Base-by-base conservation (phyloP, 2,797 vertebrate species). In the Hephaestus fuliginosus region DNA sequence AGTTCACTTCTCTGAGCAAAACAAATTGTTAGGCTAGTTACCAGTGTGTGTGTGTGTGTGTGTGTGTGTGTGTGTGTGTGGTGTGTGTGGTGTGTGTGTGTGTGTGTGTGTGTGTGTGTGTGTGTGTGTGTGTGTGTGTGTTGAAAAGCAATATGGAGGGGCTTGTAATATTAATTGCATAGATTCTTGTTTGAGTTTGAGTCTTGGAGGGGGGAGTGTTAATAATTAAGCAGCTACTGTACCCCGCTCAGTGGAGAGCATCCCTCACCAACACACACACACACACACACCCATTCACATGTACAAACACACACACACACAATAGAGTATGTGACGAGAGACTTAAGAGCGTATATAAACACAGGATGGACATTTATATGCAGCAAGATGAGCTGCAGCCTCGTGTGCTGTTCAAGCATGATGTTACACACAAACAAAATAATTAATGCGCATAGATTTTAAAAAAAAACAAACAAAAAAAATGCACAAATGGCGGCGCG, bases 151-250 rank as follows among this genome's bases (percentile, higher is more conserved):
- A 15, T 49, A 30, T 33, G 20, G 8, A 58, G 49, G 63, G 84
- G 66, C 83, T 91, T 25, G 84, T 89, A 91, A 91, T 93, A 90
- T 91, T 94, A 90, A 93, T 93, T 93, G 82, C 87, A 84, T 57
- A 76, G 76, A 79, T 80, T 88, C 85, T 87, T 92, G 89, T 92
- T 91, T 86, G 68, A 89, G 80, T 83, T 87, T 74, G 74, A 84
- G 81, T 82, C 56, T 68, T 74, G 80, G 80, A 39, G 71, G 51
- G 83, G 83, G 80, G 72, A 25, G 11, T 63, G 86, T 95, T 89
- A 93, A 94, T 94, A 90, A 94, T 94, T 93, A 79, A 95, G 75
- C 75, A 86, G 82, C 74, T 67, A 83, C 78, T 92, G 87, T 78
- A 82, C 70, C 78, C 80, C 52, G 51, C 86, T 87, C 89, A 87